A percentile compares a stretch with the other conserved stretches of the same genome.
Conservation (phyloP, 2,113 vertebrate genomes). For the Hucho hucho region DNA sequence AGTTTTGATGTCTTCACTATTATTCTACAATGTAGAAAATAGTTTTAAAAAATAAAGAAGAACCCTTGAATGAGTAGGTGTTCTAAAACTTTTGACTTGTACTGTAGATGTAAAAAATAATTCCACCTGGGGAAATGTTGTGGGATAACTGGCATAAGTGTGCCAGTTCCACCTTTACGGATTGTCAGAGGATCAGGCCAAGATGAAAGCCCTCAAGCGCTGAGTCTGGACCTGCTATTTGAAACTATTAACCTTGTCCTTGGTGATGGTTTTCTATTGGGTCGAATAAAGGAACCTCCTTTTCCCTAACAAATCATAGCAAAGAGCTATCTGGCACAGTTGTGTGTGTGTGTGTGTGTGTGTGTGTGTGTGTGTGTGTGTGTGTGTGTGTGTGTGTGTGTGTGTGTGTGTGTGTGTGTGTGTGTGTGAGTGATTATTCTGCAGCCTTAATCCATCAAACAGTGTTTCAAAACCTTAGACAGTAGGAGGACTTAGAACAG, state of each 20-base stretch:
- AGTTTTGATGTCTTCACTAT: no score
- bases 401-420: conserved; percentile 25
- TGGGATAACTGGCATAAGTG: conserved; percentile 34
- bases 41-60: no score
- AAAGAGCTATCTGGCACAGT: conserved; percentile 55
- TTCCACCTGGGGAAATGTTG: conserved; percentile 41
- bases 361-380: conserved; percentile 18
- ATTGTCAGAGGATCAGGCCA: conserved; percentile 54
- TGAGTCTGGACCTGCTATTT: conserved; percentile 37
- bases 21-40: no score
- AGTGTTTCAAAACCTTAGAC: conserved; percentile 75
- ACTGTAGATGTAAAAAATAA: conserved; percentile 33
- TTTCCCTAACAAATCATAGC: conserved; percentile 47
- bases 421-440: conserved; percentile 21
- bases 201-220: conserved; percentile 25
- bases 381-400: conserved; percentile 8
- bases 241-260: conserved; percentile 32
- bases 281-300: conserved; percentile 50
- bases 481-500: conserved; percentile 69
- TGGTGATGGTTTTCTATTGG: conserved; percentile 38
- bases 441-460: conserved; percentile 68
- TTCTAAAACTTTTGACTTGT: conserved; percentile 17
- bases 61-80: no score
- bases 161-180: conserved; percentile 46
- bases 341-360: conserved; percentile 22